These are phyloP conservation scores for Tipula unca DNA, from an alignment of 2,888 invertebrate species.

Conservation along the genomic window DNA sequence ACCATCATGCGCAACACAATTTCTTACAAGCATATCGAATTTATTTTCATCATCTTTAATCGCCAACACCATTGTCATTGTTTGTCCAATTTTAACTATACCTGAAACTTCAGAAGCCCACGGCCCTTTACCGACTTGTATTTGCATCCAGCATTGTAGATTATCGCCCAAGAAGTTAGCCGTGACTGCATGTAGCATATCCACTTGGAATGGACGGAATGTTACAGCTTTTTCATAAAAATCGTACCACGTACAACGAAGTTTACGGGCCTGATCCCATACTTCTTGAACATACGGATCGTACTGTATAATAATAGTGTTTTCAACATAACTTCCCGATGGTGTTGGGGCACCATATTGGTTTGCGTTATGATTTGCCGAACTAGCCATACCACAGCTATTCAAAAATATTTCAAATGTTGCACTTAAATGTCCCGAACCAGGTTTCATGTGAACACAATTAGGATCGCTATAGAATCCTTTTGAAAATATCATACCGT, in stretches of 20 bases:
- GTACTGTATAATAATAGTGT: constrained; percentile 90
- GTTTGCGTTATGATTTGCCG: constrained; percentile 80
- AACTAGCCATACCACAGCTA: constrained; percentile 88
- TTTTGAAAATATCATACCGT: constrained; percentile 93
- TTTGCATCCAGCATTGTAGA: constrained; percentile 96
- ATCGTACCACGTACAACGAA: constrained; percentile 93
- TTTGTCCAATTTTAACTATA: constrained; percentile 91
- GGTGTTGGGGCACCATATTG: constrained; percentile 81
- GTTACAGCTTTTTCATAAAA: constrained; percentile 93
- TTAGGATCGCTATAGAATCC: constrained; percentile 87
- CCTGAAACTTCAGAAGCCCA: constrained; percentile 97
- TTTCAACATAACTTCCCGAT: constrained; percentile 88
- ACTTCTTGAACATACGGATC: constrained; percentile 92
- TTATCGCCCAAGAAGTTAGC: constrained; percentile 94
- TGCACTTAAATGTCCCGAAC: constrained; percentile 82
- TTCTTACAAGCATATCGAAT: constrained; percentile 90
- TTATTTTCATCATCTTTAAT: constrained; percentile 94
- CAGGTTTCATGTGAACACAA: constrained; percentile 85
- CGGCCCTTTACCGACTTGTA: constrained; percentile 91
- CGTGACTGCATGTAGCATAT: constrained; percentile 90
- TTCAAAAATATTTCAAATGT: constrained; percentile 91
- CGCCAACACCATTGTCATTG: constrained; percentile 94
- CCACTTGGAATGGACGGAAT: constrained; percentile 91
- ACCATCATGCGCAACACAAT: constrained; percentile 91
- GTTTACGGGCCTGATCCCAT: constrained; percentile 86